Evolutionary conservation across 2,797 vertebrate species (phyloP).

Genomic region (Okamejei kenojei): DNA sequence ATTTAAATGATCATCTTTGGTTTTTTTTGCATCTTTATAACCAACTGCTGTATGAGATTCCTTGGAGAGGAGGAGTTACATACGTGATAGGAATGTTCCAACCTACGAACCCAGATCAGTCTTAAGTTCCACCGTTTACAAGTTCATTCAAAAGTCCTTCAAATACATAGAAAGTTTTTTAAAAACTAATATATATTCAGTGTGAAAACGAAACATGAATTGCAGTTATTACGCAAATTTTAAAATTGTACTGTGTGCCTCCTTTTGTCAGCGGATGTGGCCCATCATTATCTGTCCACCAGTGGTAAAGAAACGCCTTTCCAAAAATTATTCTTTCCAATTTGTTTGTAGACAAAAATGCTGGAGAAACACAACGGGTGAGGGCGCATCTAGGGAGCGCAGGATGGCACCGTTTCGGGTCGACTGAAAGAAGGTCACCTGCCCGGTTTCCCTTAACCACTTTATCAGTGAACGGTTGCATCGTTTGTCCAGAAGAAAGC

Average conservation of each 20-base stretch:
- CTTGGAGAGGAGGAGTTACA: constrained; percentile 73
- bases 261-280: not conserved
- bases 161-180: constrained; percentile 15
- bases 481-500: not conserved
- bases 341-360: too few relatives aligned
- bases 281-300: not conserved
- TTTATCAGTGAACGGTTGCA: not conserved
- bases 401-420: too few relatives aligned
- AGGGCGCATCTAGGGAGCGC: too few relatives aligned
- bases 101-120: constrained; percentile 74
- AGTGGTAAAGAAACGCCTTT: not conserved
- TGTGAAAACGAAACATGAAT: not conserved
- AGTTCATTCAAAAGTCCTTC: constrained; percentile 83
- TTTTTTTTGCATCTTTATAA: too few relatives aligned
- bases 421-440: not conserved
- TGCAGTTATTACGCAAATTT: not conserved
- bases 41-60: constrained; percentile 83
- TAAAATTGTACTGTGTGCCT: not conserved
- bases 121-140: constrained; percentile 90
- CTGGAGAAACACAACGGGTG: too few relatives aligned
- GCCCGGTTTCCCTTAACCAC: not conserved
- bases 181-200: not conserved
- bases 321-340: not conserved
- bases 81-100: constrained; percentile 85
- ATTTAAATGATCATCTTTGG: too few relatives aligned